Evolutionary conservation across 2,797 vertebrate genomes (phyloP).

Genomic region (Pipistrellus nathusii): DNA sequence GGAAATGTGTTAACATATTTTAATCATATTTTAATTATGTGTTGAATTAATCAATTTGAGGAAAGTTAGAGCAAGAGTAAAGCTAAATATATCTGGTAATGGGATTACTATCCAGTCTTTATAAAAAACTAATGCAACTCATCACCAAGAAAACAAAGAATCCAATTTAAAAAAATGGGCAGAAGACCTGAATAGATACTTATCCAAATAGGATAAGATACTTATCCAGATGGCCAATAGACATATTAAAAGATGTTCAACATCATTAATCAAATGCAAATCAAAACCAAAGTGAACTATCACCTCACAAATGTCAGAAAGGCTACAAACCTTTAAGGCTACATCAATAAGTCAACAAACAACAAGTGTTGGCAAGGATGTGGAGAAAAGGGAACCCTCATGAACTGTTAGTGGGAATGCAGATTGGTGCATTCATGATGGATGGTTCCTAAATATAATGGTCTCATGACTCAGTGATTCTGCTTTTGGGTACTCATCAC

Average conservation of each 20-base stretch:
- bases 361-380: not conserved
- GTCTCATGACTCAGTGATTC: not conserved
- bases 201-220: not conserved
- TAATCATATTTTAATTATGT: not conserved
- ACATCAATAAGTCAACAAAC: not conserved
- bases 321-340: not conserved
- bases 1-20: slow-evolving; percentile 30
- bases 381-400: not conserved
- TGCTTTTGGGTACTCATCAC: not conserved
- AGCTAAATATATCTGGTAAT: not conserved
- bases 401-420: not conserved
- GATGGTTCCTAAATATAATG: not conserved
- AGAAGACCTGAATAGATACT: too few relatives aligned
- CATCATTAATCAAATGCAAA: not conserved
- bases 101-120: not conserved
- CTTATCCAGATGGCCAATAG: not conserved
- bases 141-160: not conserved
- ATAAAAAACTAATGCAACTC: not conserved
- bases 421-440: not conserved
- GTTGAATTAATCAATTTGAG: slow-evolving; percentile 16
- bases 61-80: not conserved
- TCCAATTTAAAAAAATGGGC: not conserved
- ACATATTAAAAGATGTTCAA: not conserved
- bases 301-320: not conserved
- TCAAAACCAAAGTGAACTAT: not conserved